phyloP scores from a whole-genome alignment of 2,113 vertebrate genomes.

The Myiopsitta monachus region DNA sequence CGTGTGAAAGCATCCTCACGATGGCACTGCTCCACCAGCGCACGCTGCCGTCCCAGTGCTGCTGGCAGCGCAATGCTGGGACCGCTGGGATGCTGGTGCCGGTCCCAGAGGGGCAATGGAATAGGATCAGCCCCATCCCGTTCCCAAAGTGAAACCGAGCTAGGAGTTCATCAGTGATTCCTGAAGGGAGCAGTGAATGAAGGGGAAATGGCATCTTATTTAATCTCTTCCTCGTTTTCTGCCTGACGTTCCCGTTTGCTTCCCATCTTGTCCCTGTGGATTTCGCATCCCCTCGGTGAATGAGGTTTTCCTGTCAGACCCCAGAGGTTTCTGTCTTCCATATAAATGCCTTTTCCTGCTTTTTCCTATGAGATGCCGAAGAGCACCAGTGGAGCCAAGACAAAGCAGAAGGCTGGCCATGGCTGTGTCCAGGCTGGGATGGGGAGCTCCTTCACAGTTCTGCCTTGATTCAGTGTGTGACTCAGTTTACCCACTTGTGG shows the following conservation, averaged over 20 bases:
- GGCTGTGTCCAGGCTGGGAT: not conserved
- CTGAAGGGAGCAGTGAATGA: not conserved
- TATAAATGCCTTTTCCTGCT: not conserved
- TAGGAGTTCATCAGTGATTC: not conserved
- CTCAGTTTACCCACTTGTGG: not conserved
- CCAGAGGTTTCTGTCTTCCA: not conserved
- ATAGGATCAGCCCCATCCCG: not conserved
- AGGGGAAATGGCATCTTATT: not conserved
- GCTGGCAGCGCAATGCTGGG: not conserved
- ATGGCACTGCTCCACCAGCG: conserved; percentile 21
- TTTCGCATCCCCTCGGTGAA: not conserved
- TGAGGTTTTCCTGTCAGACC: not conserved
- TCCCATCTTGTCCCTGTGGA: not conserved
- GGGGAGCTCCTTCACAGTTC: not conserved
- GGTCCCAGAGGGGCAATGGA: not conserved
- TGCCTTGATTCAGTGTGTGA: not conserved
- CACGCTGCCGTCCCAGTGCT: not conserved
- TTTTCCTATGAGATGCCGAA: fast-evolving
- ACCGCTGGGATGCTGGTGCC: fast-evolving
- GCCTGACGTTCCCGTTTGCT: not conserved
- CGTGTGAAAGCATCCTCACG: conserved; percentile 25
- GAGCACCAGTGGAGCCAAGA: not conserved
- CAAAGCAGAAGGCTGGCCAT: not conserved
- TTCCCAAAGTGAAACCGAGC: not conserved
- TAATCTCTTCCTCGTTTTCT: not conserved